Conservation (phyloP, 2,113 vertebrate species). For the Miniopterus natalensis region DNA sequence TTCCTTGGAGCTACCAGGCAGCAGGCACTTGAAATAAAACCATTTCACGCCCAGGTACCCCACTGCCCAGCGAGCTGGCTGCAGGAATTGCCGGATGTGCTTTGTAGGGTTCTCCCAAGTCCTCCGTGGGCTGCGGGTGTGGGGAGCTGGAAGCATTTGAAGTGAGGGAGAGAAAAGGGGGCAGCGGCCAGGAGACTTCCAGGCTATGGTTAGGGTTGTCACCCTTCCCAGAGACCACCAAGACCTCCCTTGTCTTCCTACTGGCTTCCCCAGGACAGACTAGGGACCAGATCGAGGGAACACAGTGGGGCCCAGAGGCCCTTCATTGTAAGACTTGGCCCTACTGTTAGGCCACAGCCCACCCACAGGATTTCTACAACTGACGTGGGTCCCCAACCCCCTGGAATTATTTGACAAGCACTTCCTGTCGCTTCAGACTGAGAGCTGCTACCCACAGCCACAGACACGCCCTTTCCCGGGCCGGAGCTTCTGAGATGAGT, state of each 20-base stretch:
- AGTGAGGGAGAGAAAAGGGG: not conserved
- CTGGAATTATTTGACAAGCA: not conserved
- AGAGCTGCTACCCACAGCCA: not conserved
- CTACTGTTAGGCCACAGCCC: accelerated
- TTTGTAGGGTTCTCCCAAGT: not conserved
- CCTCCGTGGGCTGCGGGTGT: not conserved
- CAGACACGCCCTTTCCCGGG: not conserved
- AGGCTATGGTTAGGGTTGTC: not conserved
- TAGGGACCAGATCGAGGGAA: not conserved
- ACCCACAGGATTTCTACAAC: accelerated
- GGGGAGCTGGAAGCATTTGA: not conserved
- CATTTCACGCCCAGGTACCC: accelerated
- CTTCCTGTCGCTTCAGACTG: not conserved
- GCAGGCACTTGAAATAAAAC: not conserved
- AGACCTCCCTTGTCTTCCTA: not conserved
- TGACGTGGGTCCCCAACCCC: too few species aligned
- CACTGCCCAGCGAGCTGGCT: not conserved
- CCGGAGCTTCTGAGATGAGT: not conserved
- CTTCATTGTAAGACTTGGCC: accelerated
- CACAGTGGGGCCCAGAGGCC: not conserved
- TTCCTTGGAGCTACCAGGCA: too few species aligned
- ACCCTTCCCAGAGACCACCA: not conserved
- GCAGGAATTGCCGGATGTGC: accelerated
- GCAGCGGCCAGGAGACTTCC: not conserved
- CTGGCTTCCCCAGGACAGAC: not conserved